Evolutionary conservation across 1,140 invertebrate genomes (phyloP), one percentile per base, ranked within the genome.

Genomic region (Magallana gigas): DNA sequence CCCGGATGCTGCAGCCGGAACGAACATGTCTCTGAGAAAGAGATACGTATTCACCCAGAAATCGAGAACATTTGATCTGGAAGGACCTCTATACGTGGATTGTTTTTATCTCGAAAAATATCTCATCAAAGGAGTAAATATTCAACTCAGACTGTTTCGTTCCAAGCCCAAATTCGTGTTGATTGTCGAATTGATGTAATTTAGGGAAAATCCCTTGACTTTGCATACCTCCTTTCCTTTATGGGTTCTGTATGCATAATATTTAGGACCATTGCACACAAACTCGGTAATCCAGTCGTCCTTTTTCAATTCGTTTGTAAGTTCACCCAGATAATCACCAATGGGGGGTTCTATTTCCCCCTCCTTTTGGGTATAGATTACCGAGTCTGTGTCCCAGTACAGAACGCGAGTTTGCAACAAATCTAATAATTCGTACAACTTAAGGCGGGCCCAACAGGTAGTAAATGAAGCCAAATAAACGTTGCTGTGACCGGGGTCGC

Each of bases 361-460:
- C 2, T 57, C 11, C 23, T 62, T 64, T 23, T 59, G 83, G 2
- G 60, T 48, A 58, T 85, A 91, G 48, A 90, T 85, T 6, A 91
- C 83, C 83, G 81, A 80, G 62, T 95, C 95, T 8, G 95, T 95
- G 85, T 95, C 95, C 48, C 90, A 93, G 86, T 95, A 95, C 7
- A 95, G 84, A 5, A 92, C 92, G 16, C 91, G 64, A 5, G 88
- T 48, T 12, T 88, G 91, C 9, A 95, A 83, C 48, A 89, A 81
- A 86, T 94, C 91, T 14, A 95, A 76, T 83, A 93, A 91, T 8
- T 80, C 68, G 71, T 94, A 95, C 6, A 95, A 90, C 86, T 94
- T 93, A 14, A 95, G 83, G 1, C 94, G 86, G 0, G 94, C 95
- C 82, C 94, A 93, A 11, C 93, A 91, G 1, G 95, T 95, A 2